Conservation (phyloP, 1,140 invertebrate species). For the Octopus bimaculoides region DNA sequence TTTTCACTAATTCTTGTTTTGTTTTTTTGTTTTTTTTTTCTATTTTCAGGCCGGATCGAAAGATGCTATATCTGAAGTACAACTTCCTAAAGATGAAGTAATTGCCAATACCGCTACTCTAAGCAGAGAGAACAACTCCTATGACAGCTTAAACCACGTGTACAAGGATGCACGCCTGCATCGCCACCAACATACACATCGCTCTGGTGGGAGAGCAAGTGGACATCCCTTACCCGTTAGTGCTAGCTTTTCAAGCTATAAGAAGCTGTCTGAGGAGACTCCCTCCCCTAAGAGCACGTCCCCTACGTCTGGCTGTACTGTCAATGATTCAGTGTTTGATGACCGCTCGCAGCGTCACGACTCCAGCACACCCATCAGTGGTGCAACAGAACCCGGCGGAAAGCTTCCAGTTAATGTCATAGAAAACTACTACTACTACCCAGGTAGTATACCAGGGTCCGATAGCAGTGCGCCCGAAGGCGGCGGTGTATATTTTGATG, state of each 20-base stretch:
- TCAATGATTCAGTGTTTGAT: slow-evolving; percentile 2
- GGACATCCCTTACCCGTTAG: slow-evolving; percentile 2
- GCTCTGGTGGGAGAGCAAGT: background rate
- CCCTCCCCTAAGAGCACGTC: slow-evolving; percentile 11
- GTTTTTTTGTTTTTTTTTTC: background rate
- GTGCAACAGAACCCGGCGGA: background rate
- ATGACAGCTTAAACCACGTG: slow-evolving; percentile 5
- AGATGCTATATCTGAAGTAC: background rate
- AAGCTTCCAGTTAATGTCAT: slow-evolving; percentile 7
- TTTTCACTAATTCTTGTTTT: background rate
- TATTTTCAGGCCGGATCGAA: slow-evolving; percentile 3
- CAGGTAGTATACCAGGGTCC: slow-evolving; percentile 9
- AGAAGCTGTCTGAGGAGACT: slow-evolving; percentile 14
- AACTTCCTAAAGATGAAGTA: background rate
- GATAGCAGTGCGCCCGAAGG: slow-evolving; percentile 5
- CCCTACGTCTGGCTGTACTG: slow-evolving; percentile 4
- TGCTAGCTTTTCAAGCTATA: slow-evolving; percentile 14
- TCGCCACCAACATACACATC: background rate
- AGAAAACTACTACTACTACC: slow-evolving; percentile 12
- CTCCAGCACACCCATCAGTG: background rate
- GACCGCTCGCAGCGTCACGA: background rate
- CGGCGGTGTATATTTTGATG: slow-evolving; percentile 4
- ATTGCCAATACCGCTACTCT: slow-evolving; percentile 6
- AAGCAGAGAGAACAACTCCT: slow-evolving; percentile 12
- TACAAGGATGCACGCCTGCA: slow-evolving; percentile 2